Percentiles rank a stretch among this genome's conserved stretches.
These are phyloP conservation scores for Drosophila mettleri DNA, from an alignment of 2,888 invertebrate species.

Conservation along the genomic window DNA sequence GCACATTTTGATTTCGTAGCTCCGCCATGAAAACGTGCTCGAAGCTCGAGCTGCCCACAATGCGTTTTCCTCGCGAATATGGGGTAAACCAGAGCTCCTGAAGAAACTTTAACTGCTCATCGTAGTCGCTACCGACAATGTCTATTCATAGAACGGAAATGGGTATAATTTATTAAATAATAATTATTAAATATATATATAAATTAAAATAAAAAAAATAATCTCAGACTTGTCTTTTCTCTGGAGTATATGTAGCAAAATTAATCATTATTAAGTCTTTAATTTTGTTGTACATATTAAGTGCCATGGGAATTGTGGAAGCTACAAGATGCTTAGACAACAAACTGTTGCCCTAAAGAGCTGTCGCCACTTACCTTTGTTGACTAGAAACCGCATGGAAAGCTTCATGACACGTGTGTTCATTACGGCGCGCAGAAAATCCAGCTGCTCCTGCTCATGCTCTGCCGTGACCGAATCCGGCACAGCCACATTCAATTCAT, in stretches of 20 bases:
- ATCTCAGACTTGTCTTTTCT: background rate
- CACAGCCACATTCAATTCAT: slow-evolving; percentile 67
- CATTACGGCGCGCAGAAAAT: slow-evolving; percentile 75
- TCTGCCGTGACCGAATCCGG: slow-evolving; percentile 65
- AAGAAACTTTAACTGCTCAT: slow-evolving; percentile 72
- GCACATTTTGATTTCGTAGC: slow-evolving; percentile 66
- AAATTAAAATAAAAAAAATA: background rate
- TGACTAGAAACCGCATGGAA: slow-evolving; percentile 71
- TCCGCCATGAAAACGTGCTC: slow-evolving; percentile 82
- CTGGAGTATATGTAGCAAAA: background rate
- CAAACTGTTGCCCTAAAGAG: too few relatives aligned
- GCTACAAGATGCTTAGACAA: background rate
- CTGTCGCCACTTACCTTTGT: slow-evolving; percentile 44
- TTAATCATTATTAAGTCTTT: background rate
- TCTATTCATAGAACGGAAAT: slow-evolving; percentile 36
- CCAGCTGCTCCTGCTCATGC: slow-evolving; percentile 72
- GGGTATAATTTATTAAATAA: background rate
- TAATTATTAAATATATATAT: background rate
- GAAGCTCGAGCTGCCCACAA: slow-evolving; percentile 81
- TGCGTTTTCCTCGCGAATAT: slow-evolving; percentile 73
- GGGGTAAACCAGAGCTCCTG: slow-evolving; percentile 80
- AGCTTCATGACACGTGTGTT: slow-evolving; percentile 78
- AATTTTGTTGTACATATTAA: background rate
- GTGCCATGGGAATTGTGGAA: background rate
- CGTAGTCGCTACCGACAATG: slow-evolving; percentile 61